Evolutionary conservation across 92 coral and sea anemone species (phyloP).

Genomic region (Epizoanthus fatuus): DNA sequence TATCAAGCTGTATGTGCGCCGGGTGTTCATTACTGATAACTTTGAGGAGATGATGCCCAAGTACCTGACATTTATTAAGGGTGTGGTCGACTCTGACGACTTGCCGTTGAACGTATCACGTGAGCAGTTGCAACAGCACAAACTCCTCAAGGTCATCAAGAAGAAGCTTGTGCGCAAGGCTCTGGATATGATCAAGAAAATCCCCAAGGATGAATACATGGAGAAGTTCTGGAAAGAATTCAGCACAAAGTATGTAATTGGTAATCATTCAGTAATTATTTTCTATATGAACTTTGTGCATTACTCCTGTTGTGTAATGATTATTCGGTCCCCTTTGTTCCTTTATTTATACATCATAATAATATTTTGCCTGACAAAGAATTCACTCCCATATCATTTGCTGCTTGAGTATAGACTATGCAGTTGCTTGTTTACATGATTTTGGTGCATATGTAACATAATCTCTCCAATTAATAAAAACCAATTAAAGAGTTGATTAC

Average conservation of each 20-base stretch:
- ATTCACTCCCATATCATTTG: too few relatives aligned
- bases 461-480: too few relatives aligned
- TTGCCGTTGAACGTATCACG: conserved; percentile 98
- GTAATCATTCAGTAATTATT: neutral
- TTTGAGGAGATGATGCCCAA: conserved; percentile 99
- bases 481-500: too few relatives aligned
- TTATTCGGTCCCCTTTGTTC: too few relatives aligned
- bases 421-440: too few relatives aligned
- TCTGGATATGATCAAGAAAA: conserved; percentile 98
- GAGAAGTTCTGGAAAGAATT: conserved; percentile 99
- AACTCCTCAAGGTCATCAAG: conserved; percentile 96
- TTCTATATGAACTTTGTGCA: too few relatives aligned
- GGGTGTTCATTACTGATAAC: conserved; percentile 99
- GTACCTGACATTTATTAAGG: conserved; percentile 90
- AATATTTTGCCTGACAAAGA: too few relatives aligned
- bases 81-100: conserved; percentile 98
- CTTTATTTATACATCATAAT: too few relatives aligned
- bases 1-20: conserved; percentile 97
- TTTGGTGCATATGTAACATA: too few relatives aligned
- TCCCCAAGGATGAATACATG: conserved; percentile 96
- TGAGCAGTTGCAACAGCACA: conserved; percentile 98
- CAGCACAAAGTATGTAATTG: conserved; percentile 88
- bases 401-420: too few relatives aligned
- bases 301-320: too few relatives aligned
- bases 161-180: conserved; percentile 99